Evolutionary conservation across 2,888 invertebrate genomes (phyloP).

Genomic region (Lissonota sp.): DNA sequence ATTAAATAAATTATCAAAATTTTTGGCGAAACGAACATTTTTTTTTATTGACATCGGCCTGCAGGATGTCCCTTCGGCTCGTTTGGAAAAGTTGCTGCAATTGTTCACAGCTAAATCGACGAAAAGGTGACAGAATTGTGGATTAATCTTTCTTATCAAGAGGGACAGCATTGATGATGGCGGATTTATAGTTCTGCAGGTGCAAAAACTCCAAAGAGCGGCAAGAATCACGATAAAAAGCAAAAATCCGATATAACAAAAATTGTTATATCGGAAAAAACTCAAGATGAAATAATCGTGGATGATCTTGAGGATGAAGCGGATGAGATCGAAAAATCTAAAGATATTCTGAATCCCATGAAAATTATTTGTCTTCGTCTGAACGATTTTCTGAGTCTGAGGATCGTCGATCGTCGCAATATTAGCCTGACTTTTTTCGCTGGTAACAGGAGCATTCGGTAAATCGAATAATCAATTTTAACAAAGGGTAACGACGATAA

Average conservation of each 20-base stretch:
- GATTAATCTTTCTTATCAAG: no score
- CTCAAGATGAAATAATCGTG: no score
- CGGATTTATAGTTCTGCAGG: slow-evolving; percentile 13
- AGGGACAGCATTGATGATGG: no score
- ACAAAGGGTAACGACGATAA: neutral
- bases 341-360: slow-evolving; percentile 51
- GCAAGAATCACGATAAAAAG: slow-evolving; percentile 8
- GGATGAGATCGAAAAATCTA: slow-evolving; percentile 5
- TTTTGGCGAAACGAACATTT: no score
- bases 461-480: slow-evolving; percentile 6
- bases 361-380: slow-evolving; percentile 71
- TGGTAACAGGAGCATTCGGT: slow-evolving; percentile 67
- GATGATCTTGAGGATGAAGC: neutral
- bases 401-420: slow-evolving; percentile 69
- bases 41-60: no score
- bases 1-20: slow-evolving; percentile 14
- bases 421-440: slow-evolving; percentile 69
- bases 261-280: neutral
- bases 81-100: slow-evolving; percentile 52
- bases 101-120: slow-evolving; percentile 25
- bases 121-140: slow-evolving; percentile 34
- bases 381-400: slow-evolving; percentile 69
- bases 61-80: slow-evolving; percentile 46
- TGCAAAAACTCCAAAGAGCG: slow-evolving; percentile 25
- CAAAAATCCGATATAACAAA: neutral